Evolutionary conservation across 2,797 vertebrate species (phyloP).

Genomic region (Aeoliscus strigatus): DNA sequence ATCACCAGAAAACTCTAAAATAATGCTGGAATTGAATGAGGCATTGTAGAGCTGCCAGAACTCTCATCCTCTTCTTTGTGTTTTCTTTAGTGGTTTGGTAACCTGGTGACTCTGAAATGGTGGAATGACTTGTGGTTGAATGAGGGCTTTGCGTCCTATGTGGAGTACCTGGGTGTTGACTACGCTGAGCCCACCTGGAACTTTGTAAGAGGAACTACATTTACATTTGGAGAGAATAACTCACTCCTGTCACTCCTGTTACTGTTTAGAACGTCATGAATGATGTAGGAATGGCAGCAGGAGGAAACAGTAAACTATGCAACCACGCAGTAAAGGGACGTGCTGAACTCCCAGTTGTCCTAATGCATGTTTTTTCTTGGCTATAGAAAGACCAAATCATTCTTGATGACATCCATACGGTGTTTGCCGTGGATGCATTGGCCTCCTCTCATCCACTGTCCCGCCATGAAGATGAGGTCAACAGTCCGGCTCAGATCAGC

Average conservation of each 20-base stretch:
- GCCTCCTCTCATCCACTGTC: conserved; percentile 87
- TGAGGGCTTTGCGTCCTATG: conserved; percentile 90
- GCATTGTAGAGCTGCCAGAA: too few species aligned
- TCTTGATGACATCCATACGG: conserved; percentile 74
- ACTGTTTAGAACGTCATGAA: too few species aligned
- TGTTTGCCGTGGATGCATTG: conserved; percentile 84
- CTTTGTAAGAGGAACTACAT: conserved; percentile 73
- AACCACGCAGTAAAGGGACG: too few species aligned
- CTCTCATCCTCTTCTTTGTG: fast-evolving
- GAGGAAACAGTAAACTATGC: neutral
- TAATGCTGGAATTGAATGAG: too few species aligned
- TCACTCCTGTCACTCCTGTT: too few species aligned
- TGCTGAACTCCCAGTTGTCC: too few species aligned
- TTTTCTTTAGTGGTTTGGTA: conserved; percentile 88
- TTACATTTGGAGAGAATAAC: too few species aligned
- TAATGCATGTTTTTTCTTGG: conserved; percentile 10
- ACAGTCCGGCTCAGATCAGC: conserved; percentile 80
- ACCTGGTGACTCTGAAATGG: conserved; percentile 90
- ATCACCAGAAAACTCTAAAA: neutral
- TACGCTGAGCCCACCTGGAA: conserved; percentile 75
- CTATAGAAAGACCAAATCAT: conserved; percentile 85
- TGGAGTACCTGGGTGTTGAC: conserved; percentile 84
- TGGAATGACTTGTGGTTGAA: conserved; percentile 97
- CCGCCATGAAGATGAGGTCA: conserved; percentile 77
- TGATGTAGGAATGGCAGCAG: too few species aligned